A percentile compares a stretch with the other conserved stretches of the same genome.
Conservation (phyloP, 1,140 invertebrate genomes). For the Drosophila ananassae region DNA sequence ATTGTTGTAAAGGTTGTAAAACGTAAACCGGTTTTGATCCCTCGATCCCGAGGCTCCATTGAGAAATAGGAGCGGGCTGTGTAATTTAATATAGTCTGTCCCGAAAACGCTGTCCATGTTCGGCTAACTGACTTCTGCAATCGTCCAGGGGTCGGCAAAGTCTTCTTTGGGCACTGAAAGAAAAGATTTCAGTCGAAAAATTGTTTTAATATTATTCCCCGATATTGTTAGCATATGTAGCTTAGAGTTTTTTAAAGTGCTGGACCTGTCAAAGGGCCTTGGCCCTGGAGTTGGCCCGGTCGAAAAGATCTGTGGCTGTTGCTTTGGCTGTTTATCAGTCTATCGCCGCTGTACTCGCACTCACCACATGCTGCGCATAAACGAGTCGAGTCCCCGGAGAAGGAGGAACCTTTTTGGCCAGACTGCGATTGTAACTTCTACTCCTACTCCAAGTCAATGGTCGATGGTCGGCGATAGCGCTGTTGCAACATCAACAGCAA, state of each 20-base stretch:
- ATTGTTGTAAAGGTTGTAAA: slow-evolving; percentile 55
- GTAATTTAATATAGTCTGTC: slow-evolving; percentile 79
- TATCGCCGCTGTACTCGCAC: slow-evolving; percentile 68
- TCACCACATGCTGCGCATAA: slow-evolving; percentile 70
- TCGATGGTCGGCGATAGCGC: slow-evolving; percentile 65
- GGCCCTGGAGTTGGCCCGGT: slow-evolving; percentile 22
- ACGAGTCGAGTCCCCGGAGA: slow-evolving; percentile 27
- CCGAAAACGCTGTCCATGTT: slow-evolving; percentile 77
- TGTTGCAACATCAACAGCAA: slow-evolving; percentile 41
- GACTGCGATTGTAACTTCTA: slow-evolving; percentile 1
- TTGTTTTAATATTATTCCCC: not conserved
- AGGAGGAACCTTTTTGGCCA: slow-evolving; percentile 35
- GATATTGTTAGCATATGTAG: not conserved
- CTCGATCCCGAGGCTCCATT: slow-evolving; percentile 37
- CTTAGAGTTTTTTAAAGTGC: slow-evolving; percentile 18
- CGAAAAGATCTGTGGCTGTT: slow-evolving; percentile 39
- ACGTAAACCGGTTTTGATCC: slow-evolving; percentile 45
- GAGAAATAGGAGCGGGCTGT: slow-evolving; percentile 59
- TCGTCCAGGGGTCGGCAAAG: slow-evolving; percentile 7
- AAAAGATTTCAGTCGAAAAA: not conserved
- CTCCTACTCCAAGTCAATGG: slow-evolving; percentile 9
- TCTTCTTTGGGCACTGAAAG: no score
- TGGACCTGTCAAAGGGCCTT: slow-evolving; percentile 53
- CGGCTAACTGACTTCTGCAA: slow-evolving; percentile 77
- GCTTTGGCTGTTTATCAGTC: slow-evolving; percentile 71